Percentiles rank a stretch among this genome's conserved stretches.
Conservation (phyloP, 2,113 vertebrate genomes). For the Caranx ignobilis region DNA sequence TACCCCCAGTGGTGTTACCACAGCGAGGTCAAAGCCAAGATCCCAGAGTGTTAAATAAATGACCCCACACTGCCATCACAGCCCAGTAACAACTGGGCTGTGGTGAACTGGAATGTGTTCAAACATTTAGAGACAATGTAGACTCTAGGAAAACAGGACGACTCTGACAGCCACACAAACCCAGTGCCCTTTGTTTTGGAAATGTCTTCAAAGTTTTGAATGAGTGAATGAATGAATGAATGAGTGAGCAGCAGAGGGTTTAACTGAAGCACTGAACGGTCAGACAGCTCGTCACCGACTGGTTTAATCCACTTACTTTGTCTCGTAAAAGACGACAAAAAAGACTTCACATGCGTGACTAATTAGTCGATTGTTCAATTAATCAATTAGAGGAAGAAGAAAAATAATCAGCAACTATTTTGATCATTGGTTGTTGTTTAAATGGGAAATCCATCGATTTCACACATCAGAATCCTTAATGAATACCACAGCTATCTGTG, state of each 20-base stretch:
- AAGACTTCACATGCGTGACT: not conserved
- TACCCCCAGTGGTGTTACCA: constrained; percentile 74
- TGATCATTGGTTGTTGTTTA: not conserved
- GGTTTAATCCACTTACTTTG: constrained; percentile 33
- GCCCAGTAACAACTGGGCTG: constrained; percentile 63
- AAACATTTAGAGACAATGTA: constrained; percentile 61
- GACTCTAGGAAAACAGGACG: constrained; percentile 42
- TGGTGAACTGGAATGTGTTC: constrained; percentile 69
- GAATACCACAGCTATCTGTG: too few species aligned
- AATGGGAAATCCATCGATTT: not conserved
- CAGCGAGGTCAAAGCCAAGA: constrained; percentile 76
- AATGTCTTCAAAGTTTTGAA: constrained; percentile 6
- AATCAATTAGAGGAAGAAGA: not conserved
- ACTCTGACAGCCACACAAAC: constrained; percentile 45
- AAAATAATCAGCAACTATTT: not conserved
- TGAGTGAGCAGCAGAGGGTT: constrained; percentile 14
- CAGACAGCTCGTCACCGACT: constrained; percentile 9
- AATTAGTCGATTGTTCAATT: not conserved
- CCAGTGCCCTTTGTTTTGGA: constrained; percentile 31
- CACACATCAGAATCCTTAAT: not conserved
- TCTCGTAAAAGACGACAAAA: not conserved
- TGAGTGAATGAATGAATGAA: constrained; percentile 5
- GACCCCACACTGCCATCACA: constrained; percentile 72
- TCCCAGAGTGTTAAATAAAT: constrained; percentile 80
- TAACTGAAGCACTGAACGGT: constrained; percentile 4